Conservation (phyloP, 2,797 vertebrate species). For the Oophaga sylvatica region DNA sequence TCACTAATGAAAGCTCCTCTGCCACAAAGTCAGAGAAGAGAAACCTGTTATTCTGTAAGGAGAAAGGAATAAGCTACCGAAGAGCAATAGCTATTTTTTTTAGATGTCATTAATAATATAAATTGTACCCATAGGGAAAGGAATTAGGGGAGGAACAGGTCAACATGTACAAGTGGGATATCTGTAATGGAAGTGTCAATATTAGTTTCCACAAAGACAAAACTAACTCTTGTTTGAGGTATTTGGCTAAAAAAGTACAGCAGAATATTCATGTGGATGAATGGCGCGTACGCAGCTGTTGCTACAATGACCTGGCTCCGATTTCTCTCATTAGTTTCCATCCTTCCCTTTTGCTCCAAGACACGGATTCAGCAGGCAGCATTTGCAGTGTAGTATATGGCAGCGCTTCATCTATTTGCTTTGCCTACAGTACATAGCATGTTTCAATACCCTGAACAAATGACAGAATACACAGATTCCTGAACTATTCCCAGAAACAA, state of each 20-base stretch:
- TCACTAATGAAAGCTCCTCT: neutral
- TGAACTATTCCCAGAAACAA: neutral
- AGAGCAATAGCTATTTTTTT: too few species aligned
- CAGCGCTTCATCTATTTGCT: neutral
- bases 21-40: neutral
- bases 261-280: neutral
- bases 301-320: neutral
- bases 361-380: neutral
- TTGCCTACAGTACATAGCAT: neutral
- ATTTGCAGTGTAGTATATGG: neutral
- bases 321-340: conserved; percentile 7
- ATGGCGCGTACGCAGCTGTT: conserved; percentile 38
- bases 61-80: neutral
- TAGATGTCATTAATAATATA: neutral
- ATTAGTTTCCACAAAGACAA: neutral
- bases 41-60: neutral
- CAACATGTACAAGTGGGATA: neutral
- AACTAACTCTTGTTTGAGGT: neutral
- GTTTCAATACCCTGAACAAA: neutral
- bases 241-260: neutral
- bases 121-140: neutral
- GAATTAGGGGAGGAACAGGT: neutral
- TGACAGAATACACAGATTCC: neutral
- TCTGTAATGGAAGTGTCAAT: conserved; percentile 5
- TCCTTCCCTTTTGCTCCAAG: neutral